These are phyloP conservation scores for Scolopax rusticola DNA, from an alignment of 2,797 vertebrate genomes.

Conservation along the genomic window DNA sequence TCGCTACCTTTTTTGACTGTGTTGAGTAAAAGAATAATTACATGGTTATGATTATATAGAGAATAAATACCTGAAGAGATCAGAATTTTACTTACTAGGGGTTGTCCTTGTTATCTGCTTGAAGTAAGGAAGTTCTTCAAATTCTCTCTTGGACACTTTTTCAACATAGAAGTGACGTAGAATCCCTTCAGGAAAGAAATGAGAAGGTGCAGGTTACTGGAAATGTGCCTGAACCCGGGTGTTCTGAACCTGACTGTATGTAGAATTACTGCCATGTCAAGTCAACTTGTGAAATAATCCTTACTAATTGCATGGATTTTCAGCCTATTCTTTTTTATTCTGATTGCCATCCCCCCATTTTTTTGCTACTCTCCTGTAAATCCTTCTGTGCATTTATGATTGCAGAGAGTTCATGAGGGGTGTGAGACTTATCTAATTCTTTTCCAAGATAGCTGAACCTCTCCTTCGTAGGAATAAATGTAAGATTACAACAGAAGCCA, in stretches of 20 bases:
- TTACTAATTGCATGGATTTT: background rate
- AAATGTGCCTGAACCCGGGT: background rate
- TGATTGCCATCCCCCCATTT: fast-evolving
- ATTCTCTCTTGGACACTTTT: slow-evolving; percentile 82
- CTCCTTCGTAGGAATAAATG: background rate
- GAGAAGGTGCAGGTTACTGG: background rate
- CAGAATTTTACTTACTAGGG: slow-evolving; percentile 78
- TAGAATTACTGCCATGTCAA: background rate
- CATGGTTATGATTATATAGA: background rate
- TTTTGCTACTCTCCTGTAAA: background rate
- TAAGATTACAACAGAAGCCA: background rate
- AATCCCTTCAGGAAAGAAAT: slow-evolving; percentile 74
- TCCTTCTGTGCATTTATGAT: background rate
- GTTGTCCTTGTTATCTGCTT: slow-evolving; percentile 84
- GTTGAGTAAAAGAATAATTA: background rate
- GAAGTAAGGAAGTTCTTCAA: slow-evolving; percentile 83
- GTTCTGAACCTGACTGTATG: background rate
- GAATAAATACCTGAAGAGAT: background rate
- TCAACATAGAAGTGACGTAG: slow-evolving; percentile 80
- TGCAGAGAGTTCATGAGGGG: background rate
- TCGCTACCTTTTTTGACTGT: background rate
- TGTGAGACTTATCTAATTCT: background rate
- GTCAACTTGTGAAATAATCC: background rate
- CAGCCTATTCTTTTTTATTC: background rate
- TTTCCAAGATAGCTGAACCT: background rate